These are phyloP conservation scores for Cyclophora albipunctata DNA, from an alignment of 2,888 invertebrate genomes.

Conservation along the genomic window DNA sequence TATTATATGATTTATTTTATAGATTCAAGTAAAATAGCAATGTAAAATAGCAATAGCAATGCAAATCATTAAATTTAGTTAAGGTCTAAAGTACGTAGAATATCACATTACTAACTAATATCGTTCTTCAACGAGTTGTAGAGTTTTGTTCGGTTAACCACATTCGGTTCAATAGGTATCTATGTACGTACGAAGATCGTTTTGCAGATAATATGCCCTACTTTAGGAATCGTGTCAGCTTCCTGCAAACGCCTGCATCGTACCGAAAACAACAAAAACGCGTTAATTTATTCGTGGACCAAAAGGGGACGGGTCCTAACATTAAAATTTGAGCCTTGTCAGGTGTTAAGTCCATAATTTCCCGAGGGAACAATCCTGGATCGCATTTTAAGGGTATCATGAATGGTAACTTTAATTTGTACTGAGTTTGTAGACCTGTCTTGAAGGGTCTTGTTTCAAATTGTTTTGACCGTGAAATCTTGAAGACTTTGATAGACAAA, in stretches of 20 bases:
- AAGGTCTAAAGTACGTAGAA: too few relatives aligned
- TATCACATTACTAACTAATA: too few relatives aligned
- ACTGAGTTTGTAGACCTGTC: slow-evolving; percentile 29
- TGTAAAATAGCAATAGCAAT: too few relatives aligned
- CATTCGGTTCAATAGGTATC: too few relatives aligned
- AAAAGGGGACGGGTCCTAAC: slow-evolving; percentile 46
- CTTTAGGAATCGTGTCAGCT: slow-evolving; percentile 14
- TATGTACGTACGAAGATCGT: too few relatives aligned
- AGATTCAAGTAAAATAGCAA: too few relatives aligned
- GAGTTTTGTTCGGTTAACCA: too few relatives aligned
- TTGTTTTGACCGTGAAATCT: slow-evolving; percentile 27
- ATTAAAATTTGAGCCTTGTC: slow-evolving; percentile 73
- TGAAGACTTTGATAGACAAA: slow-evolving; percentile 12
- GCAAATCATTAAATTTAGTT: too few relatives aligned
- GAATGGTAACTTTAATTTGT: slow-evolving; percentile 64
- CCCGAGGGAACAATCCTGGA: slow-evolving; percentile 66
- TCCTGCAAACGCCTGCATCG: slow-evolving; percentile 23
- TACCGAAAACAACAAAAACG: slow-evolving; percentile 41
- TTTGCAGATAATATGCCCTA: slow-evolving; percentile 2
- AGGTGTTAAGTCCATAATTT: slow-evolving; percentile 76
- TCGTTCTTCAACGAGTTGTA: too few relatives aligned
- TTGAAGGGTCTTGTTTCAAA: slow-evolving; percentile 23
- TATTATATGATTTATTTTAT: too few relatives aligned
- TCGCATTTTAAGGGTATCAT: slow-evolving; percentile 69
- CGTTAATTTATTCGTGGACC: slow-evolving; percentile 63